Base-by-base conservation (phyloP, 2,888 invertebrate species). In the Metopia argyrocephala region DNA sequence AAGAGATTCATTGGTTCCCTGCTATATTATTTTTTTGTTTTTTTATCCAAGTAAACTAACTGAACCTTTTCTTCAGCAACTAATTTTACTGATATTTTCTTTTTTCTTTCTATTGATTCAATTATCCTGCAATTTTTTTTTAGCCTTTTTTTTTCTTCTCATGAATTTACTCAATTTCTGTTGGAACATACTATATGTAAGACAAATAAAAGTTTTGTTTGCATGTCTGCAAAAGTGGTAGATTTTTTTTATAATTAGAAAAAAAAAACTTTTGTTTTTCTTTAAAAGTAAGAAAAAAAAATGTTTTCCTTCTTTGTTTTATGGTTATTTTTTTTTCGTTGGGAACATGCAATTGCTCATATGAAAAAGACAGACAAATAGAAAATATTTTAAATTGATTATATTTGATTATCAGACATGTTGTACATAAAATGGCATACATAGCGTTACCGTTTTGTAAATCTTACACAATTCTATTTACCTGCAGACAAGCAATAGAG, bases 301-400 rank as follows among this genome's bases (percentile, higher is more conserved):
- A 62, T 62, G 61, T 61, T 71, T 62, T 48, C 12, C 62, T 65
- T 48, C 50, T 50, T 54, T 25, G 57, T 74, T 74, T 64, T 74
- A 57, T 74, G 56, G 57, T 48, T 74, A 25, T 74, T 65, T 21
- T 56, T 4, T 31, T 65, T 38, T 38, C 38, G 3, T 12, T 9
- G 6, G 38, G 15, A 0, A 38, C 31, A 28, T 23, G 31, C 27
- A 38, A 20, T 7, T 20, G 46, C 21, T n/a, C n/a, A n/a, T n/a
- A n/a, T n/a, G n/a, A n/a, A n/a, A n/a, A n/a, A n/a, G 9, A 27
- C 48, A 50, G 6, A 5, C 6, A 12, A 6, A 12, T 25, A 5
- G 25, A 48, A 9, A 38, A 38, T 38, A 74, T 65, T 74, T 59
- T 12, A 59, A 66, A 65, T 74, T 74, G 74, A 66, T 66, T 71